Evolutionary conservation across 2,888 invertebrate species (phyloP), one percentile per base, ranked within the genome.

Genomic region (Drosophila kokeensis): DNA sequence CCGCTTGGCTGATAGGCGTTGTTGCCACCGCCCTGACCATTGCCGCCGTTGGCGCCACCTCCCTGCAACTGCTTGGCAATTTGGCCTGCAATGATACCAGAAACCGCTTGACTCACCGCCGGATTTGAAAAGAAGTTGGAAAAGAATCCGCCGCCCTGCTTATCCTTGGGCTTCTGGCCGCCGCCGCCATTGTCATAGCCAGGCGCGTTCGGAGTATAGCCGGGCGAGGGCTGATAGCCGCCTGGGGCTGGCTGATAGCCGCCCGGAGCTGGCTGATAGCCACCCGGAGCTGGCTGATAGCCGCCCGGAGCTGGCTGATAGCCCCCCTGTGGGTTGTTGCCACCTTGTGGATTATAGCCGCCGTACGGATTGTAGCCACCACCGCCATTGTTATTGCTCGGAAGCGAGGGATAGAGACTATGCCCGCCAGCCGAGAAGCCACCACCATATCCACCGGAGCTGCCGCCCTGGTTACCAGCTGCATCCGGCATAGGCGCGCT

Each of bases 41-140:
- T 71, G 32, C 65, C 63, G 29, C 76, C 71, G 18, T 81, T 49
- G 42, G 30, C 81, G 15, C 91, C 91, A 10, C 93, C 92, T 2
- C 93, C 93, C 55, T 92, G 90, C 29, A 93, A 79, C 38, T 90
- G 82, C 69, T 93, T 93, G 48, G 92, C 87, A 54, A 93, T 91
- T 86, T 93, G 93, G 50, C 92, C 92, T 54, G 93, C 92, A 86
- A 93, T 92, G 57, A 93, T 87, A 69, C 93, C 93, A 68, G 91
- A 89, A 40, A 93, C 91, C 30, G 93, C 93, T 79, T 93, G 92
- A 89, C 89, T 90, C 55, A 93, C 92, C 66, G 90, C 88, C 69
- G 93, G 93, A 79, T 91, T 92, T 29, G 91, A 91, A 53, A 93
- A 87, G 81, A 93, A 92, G 58, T 87, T 92, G 32, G 93, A 92